phyloP scores from a whole-genome alignment of 2,113 vertebrate species.

The Tringa solitaria region DNA sequence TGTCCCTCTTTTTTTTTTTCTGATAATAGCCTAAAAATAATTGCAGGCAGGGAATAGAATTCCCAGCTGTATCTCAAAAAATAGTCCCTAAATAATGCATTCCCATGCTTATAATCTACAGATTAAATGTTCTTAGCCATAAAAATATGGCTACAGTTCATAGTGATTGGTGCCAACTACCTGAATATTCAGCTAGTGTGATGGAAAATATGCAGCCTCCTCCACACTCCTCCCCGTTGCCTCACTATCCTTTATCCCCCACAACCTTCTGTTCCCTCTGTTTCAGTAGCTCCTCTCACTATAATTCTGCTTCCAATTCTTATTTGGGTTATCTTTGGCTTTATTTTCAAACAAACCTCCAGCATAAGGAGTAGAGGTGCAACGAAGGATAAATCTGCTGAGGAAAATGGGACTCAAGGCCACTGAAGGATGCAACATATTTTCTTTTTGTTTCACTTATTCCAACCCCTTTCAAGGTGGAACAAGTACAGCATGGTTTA shows the following conservation, averaged over 20 bases:
- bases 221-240: rapidly evolving
- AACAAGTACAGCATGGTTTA: neutral
- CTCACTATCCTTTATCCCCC: neutral
- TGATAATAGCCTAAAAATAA: neutral
- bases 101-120: neutral
- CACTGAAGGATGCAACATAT: neutral
- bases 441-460: neutral
- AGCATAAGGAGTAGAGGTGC: neutral
- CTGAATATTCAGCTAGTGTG: neutral
- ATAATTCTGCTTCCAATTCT: neutral
- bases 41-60: neutral
- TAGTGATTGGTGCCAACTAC: neutral
- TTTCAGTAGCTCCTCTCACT: neutral
- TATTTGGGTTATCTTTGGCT: neutral
- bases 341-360: neutral
- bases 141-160: neutral
- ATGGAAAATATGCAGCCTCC: neutral
- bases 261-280: neutral
- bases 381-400: neutral
- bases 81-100: neutral
- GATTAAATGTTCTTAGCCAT: neutral
- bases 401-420: neutral
- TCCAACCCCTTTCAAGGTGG: neutral
- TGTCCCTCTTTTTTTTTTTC: no score
- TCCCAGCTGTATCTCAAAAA: neutral